Base-by-base conservation (phyloP, 2,888 invertebrate species). In the Leptothorax acervorum region DNA sequence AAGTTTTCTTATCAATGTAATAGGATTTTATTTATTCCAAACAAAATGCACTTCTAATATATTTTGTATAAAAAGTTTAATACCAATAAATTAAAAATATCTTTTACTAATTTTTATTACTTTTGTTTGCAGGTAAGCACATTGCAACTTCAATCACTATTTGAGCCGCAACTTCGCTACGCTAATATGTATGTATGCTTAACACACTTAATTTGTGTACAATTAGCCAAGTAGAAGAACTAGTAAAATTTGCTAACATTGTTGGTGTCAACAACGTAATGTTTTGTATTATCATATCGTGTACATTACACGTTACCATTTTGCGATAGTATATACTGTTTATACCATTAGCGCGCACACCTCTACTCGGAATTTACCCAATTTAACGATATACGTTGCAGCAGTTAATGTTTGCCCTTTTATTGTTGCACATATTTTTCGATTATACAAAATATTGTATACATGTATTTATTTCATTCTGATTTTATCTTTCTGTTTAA, bases 91-190 rank as follows among this genome's bases (percentile, higher is more conserved):
- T 35, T 62, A 15, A 12, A 65, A 53, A 18, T 51, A 48, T 23
- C 23, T 65, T 74, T 31, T 4, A 74, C 11, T 75, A 48, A 75
- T 75, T 75, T 75, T 0, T 35, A 0, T 63, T 8, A 15, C 15
- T 76, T 76, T 66, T 66, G 39, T 66, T 76, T 76, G 3, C 66
- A 76, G 66, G 76, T 76, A 53, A 66, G 66, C 18, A 39, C 28
- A 12, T 39, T 12, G 39, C 28, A 66, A 18, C 39, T 65, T 66
- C 18, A 23, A 31, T 23, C 3, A 11, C 5, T 51, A 5, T 53
- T 39, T 12, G 8, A 76, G 11, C 39, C 12, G 12, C 39, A 66
- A 42, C 28, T 65, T 53, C 11, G 8, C 28, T 18, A 4, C 15
- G 12, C 18, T 1, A 8, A 76, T 53, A 39, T 31, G 18, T 63